phyloP scores from a whole-genome alignment of 2,797 vertebrate species.

The Hyperoplus lanceolatus region DNA sequence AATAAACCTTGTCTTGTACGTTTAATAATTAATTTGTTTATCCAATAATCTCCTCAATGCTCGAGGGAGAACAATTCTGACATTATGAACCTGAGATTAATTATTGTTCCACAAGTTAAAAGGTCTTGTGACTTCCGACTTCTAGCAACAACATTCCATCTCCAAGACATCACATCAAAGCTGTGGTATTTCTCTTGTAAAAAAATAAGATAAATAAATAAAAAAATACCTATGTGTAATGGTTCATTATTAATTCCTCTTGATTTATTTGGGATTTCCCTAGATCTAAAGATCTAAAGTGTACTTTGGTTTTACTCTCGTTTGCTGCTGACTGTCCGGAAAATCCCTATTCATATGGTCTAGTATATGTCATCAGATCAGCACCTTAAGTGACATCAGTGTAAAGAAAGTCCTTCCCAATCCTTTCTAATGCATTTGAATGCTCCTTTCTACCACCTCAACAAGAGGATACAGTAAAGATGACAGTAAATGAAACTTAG shows the following conservation, averaged over 20 bases:
- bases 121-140: conserved; percentile 65
- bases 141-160: conserved; percentile 66
- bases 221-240: conserved; percentile 54
- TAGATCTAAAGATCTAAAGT: conserved; percentile 74
- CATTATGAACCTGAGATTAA: conserved; percentile 31
- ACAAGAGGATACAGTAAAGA: background rate
- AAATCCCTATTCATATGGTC: conserved; percentile 32
- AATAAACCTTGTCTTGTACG: background rate
- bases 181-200: conserved; percentile 50
- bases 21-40: conserved; percentile 40
- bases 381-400: conserved; percentile 16
- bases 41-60: conserved; percentile 3
- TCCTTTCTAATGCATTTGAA: background rate
- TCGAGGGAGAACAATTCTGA: conserved; percentile 24
- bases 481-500: background rate
- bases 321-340: conserved; percentile 68
- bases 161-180: conserved; percentile 73
- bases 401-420: background rate
- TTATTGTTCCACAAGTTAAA: conserved; percentile 43
- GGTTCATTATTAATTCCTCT: conserved; percentile 82
- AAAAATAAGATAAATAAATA: background rate
- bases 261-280: conserved; percentile 68
- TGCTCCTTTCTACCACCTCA: too few relatives aligned
- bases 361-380: conserved; percentile 21
- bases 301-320: conserved; percentile 40